Conservation (phyloP, 2,113 vertebrate genomes). For the Rhinolophus sinicus region DNA sequence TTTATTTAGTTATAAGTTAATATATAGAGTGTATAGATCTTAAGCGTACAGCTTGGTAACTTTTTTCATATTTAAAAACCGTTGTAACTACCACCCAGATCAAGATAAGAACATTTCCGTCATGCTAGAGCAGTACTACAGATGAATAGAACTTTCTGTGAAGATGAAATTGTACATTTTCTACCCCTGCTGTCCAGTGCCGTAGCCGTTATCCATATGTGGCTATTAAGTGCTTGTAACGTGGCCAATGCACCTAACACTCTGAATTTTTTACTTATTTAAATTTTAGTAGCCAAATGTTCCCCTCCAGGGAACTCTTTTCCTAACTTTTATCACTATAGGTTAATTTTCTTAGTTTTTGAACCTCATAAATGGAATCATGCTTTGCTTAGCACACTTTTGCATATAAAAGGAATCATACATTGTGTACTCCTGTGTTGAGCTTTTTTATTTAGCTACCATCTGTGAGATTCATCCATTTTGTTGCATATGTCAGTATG, state of each 20-base stretch:
- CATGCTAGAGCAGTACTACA: neutral
- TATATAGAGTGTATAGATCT: neutral
- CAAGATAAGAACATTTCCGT: neutral
- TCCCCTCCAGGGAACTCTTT: neutral
- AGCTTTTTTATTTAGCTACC: neutral
- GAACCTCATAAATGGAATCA: neutral
- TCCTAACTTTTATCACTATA: neutral
- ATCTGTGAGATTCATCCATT: neutral
- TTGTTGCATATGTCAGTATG: neutral
- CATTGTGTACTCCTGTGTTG: neutral
- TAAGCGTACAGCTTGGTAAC: neutral
- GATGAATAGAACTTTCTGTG: neutral
- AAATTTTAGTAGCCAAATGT: neutral
- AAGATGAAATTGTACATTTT: neutral
- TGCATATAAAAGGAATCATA: neutral
- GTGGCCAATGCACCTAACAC: neutral
- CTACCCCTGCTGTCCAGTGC: neutral
- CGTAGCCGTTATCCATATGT: neutral
- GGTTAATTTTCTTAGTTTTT: neutral
- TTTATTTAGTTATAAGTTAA: neutral
- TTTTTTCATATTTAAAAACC: neutral
- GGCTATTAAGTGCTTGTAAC: neutral
- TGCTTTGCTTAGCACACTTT: neutral
- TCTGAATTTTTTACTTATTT: neutral
- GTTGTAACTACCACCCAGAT: neutral